Evolutionary conservation across 30 jellyfish, hydroid and myxozoan species (phyloP), one percentile per base, ranked within the genome.

Genomic region (Aurelia aurita): DNA sequence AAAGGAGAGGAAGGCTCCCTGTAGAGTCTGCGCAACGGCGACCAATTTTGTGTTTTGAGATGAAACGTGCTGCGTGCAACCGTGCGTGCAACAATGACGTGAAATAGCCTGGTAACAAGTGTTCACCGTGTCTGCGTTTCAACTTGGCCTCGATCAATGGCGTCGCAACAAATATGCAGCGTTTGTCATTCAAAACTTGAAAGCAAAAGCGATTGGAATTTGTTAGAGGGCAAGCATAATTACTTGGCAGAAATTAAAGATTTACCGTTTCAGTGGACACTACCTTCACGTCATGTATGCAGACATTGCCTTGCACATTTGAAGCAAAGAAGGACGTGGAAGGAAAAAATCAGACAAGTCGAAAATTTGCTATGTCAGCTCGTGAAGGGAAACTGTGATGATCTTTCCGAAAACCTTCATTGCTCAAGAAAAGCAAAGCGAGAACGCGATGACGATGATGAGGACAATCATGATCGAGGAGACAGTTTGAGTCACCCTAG

Each of bases 151-250:
- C 1, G 12, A 3, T 5, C 12, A 55, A 35, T 35, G 47, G 7
- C 47, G 7, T 35, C 47, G 12, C 47, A 35, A 35, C 47, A 55
- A 55, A 55, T 55, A 2, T 55, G 66, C 66, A 55, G 66, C 26
- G 66, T 14, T 22, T 55, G 66, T 22, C 66, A 55, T 55, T 55
- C 66, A 55, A 55, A 55, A 55, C 66, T 55, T 55, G 66, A 55
- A 55, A 55, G 10, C 2, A 55, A 6, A 55, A 55, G 27, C 66
- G 66, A 63, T 26, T 63, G 75, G 75, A 63, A 63, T 63, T 29
- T 63, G 44, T 29, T 63, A 29, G 75, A 63, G 45, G 75, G 75
- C 29, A 63, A 63, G 45, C 75, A 63, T 29, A 63, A 63, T 13
- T 63, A 63, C 49, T 22, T 63, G 49, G 49, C 44, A 63, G 75